A percentile compares a stretch with the other conserved stretches of the same genome.
Conservation (phyloP, 2,113 vertebrate species). For the Pluvialis apricaria region DNA sequence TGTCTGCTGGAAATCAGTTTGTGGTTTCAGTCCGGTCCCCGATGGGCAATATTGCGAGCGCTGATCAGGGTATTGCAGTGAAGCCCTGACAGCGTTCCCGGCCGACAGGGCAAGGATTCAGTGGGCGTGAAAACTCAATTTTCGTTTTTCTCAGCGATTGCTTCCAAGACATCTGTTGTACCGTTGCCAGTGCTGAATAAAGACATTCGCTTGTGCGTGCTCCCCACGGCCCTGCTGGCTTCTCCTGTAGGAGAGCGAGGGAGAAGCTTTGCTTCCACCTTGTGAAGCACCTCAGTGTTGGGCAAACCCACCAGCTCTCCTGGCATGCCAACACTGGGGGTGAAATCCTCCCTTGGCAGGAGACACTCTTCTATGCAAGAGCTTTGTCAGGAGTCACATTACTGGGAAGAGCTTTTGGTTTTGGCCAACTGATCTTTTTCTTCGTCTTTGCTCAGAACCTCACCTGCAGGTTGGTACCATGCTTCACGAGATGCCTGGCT, state of each 20-base stretch:
- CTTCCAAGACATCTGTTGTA: conserved; percentile 9
- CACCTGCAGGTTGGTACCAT: background rate
- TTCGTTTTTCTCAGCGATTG: background rate
- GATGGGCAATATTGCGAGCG: background rate
- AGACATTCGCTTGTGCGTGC: background rate
- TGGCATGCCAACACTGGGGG: background rate
- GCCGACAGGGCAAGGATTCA: background rate
- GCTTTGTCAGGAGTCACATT: background rate
- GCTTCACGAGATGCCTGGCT: background rate
- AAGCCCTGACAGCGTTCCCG: background rate
- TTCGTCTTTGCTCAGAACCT: background rate
- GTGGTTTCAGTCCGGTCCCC: background rate
- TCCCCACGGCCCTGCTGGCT: background rate
- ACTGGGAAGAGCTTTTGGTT: background rate
- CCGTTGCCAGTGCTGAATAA: background rate
- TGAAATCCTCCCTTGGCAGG: background rate
- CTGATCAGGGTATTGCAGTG: background rate
- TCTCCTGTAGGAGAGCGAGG: rapidly evolving
- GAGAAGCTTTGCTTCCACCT: background rate
- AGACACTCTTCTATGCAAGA: background rate
- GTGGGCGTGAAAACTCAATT: background rate
- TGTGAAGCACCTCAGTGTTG: background rate
- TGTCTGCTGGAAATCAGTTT: conserved; percentile 20
- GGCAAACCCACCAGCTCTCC: background rate
- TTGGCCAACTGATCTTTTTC: background rate